phyloP scores from a whole-genome alignment of 2,888 invertebrate species.

The Eupithecia centaureata region DNA sequence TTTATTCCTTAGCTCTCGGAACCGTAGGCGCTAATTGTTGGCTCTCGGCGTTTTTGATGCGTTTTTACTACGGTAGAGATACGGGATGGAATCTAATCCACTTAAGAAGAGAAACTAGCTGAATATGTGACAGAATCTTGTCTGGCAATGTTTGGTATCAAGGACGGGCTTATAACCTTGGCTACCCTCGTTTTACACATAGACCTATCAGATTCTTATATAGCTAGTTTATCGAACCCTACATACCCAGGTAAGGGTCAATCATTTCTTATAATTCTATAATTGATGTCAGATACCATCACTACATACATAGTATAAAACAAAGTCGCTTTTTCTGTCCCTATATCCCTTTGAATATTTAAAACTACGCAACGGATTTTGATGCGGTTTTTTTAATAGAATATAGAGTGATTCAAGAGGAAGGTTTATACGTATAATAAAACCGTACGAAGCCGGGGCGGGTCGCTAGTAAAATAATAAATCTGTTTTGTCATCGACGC shows the following conservation, averaged over 20 bases:
- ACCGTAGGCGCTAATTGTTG: constrained; percentile 64
- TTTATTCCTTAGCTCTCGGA: constrained; percentile 55
- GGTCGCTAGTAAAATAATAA: no score
- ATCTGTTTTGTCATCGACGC: neutral
- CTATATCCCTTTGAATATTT: no score
- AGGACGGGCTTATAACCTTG: neutral
- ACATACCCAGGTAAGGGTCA: neutral
- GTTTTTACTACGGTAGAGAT: constrained; percentile 48
- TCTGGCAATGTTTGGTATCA: constrained; percentile 9
- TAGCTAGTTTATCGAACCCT: neutral
- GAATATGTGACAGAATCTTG: constrained; percentile 18
- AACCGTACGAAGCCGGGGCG: no score
- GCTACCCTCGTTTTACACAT: neutral
- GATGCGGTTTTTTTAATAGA: no score
- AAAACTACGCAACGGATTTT: no score
- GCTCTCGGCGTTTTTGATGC: constrained; percentile 61
- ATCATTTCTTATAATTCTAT: no score
- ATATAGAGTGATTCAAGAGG: no score
- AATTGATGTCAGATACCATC: no score
- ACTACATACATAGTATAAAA: no score
- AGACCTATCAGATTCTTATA: neutral
- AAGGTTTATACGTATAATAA: no score
- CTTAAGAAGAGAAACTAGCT: constrained; percentile 25
- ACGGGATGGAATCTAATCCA: constrained; percentile 44
- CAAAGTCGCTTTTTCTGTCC: no score